Evolutionary conservation across 2,113 vertebrate genomes (phyloP).

Genomic region (Cyprinodon variegatus): DNA sequence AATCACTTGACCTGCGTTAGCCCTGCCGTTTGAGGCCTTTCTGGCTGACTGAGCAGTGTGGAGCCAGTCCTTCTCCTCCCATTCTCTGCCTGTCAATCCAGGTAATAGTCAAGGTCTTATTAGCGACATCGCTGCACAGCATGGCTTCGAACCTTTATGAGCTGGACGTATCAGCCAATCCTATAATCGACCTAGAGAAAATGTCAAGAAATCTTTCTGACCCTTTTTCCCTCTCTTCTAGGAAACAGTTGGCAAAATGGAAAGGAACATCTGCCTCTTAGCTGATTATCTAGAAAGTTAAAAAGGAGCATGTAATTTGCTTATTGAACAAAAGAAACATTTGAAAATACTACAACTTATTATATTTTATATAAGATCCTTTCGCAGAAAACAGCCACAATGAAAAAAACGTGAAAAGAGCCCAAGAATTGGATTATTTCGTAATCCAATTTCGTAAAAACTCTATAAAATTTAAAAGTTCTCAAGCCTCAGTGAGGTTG

Average conservation of each 20-base stretch:
- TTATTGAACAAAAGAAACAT: background rate
- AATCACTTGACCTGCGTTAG: conserved; percentile 88
- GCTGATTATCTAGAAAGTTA: background rate
- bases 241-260: background rate
- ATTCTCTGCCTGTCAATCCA: conserved; percentile 84
- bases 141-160: conserved; percentile 66
- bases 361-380: no score
- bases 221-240: background rate
- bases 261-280: background rate
- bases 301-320: background rate
- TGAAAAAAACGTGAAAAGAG: no score
- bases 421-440: no score
- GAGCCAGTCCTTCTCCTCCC: conserved; percentile 79
- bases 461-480: no score
- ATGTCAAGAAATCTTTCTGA: background rate
- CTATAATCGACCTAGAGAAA: background rate
- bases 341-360: background rate
- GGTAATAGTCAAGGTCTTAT: conserved; percentile 84
- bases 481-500: no score
- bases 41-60: conserved; percentile 79
- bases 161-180: conserved; percentile 53
- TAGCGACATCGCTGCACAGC: conserved; percentile 69
- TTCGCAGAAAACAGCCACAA: no score
- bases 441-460: no score
- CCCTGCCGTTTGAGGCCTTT: conserved; percentile 78